Evolutionary conservation across 1,140 invertebrate genomes (phyloP), one percentile per base, ranked within the genome.

Genomic region (Varroa destructor): DNA sequence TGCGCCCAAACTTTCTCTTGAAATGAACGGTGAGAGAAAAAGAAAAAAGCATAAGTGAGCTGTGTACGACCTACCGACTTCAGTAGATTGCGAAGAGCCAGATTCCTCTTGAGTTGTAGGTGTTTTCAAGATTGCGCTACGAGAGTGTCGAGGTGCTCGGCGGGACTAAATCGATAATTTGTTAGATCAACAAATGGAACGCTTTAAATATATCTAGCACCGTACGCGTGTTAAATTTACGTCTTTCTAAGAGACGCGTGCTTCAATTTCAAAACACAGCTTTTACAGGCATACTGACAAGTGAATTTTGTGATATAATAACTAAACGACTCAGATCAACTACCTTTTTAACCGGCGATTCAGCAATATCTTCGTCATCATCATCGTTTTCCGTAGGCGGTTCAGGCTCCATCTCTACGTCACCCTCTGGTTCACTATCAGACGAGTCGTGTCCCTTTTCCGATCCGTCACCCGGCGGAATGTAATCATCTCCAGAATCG

Each of bases 291-390:
- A 25, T 25, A 25, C 25, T 25, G 25, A 25, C 55, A 12, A 12
- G 55, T n/a, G 55, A 56, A n/a, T 56, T 56, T n/a, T n/a, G 42
- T 6, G 14, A 42, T 5, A 5, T 4, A 37, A 37, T 58, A n/a
- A 56, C n/a, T 56, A 10, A 56, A 56, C 55, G 10, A 12, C n/a
- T n/a, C 10, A 12, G 55, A n/a, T n/a, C n/a, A 12, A 10, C 14
- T n/a, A 40, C 61, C 61, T 67, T 67, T 46, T 67, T 67, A 46
- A 67, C 36, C 12, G 61, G 61, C 61, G 61, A 67, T 51, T 51
- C 46, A 51, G 46, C 46, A 8, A 51, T 51, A 40, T 67, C 61
- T 37, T 43, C 14, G 40, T 40, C 61, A 3, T 40, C 40, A 12
- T 12, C 61, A 37, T 67, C 61, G 14, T 58, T 40, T 40, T 67